Percentiles rank a stretch among this genome's conserved stretches.
These are phyloP conservation scores for Anthonomus grandis DNA, from an alignment of 1,140 invertebrate genomes.

Conservation along the genomic window DNA sequence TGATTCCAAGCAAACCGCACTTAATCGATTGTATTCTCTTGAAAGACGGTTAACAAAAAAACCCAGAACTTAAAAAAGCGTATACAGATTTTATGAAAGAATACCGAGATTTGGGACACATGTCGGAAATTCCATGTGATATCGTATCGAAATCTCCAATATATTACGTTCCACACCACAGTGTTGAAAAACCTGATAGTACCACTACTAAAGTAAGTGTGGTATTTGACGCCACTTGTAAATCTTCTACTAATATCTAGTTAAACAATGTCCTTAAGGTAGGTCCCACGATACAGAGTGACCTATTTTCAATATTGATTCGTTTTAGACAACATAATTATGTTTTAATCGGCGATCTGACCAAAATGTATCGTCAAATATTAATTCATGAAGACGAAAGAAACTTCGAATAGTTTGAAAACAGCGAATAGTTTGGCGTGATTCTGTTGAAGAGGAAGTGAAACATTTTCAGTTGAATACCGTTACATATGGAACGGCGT, in stretches of 20 bases:
- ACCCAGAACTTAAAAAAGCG: conserved; percentile 29
- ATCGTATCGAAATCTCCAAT: conserved; percentile 7
- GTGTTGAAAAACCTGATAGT: conserved; percentile 38
- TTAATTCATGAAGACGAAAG: conserved; percentile 35
- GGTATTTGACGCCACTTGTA: conserved; percentile 22
- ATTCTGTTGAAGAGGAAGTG: conserved; percentile 17
- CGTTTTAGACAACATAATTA: conserved; percentile 38
- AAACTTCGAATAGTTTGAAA: too few species aligned
- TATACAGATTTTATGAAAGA: conserved; percentile 46
- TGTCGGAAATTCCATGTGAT: conserved; percentile 27
- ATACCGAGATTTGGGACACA: conserved; percentile 46
- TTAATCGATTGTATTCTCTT: conserved; percentile 24
- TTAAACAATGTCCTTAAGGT: conserved; percentile 32
- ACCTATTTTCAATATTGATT: conserved; percentile 35
- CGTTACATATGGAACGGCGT: conserved; percentile 45
- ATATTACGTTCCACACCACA: conserved; percentile 44
- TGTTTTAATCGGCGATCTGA: conserved; percentile 44
- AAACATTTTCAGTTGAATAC: conserved; percentile 40
- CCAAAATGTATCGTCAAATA: conserved; percentile 49
- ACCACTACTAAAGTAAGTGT: conserved; percentile 39
- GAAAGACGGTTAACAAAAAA: conserved; percentile 25
- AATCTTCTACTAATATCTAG: conserved; percentile 30
- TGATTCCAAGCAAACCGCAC: conserved; percentile 26
- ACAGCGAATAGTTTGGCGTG: conserved; percentile 47
- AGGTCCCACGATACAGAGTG: conserved; percentile 40